Conservation (phyloP, 2,113 vertebrate species). For the Thamnophis sirtalis region DNA sequence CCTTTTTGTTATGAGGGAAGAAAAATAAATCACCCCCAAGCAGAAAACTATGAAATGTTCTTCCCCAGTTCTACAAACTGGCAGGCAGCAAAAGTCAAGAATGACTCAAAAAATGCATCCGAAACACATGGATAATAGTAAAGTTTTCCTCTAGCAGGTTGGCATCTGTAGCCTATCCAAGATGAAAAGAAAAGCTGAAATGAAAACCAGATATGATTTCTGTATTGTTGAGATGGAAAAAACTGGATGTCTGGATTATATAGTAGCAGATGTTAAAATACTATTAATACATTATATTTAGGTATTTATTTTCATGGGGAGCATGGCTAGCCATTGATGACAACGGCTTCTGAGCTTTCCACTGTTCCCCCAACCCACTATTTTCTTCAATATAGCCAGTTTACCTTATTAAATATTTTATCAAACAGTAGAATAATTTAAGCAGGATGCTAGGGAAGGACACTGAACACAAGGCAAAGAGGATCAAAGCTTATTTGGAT, state of each 20-base stretch:
- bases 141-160: background rate
- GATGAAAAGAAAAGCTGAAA: background rate
- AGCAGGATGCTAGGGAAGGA: background rate
- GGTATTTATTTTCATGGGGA: background rate
- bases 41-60: background rate
- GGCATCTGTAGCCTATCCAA: background rate
- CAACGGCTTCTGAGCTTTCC: background rate
- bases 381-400: background rate
- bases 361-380: background rate
- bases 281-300: background rate
- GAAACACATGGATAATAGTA: background rate
- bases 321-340: background rate
- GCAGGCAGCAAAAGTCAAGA: background rate
- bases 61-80: background rate
- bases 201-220: background rate
- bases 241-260: background rate
- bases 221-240: background rate
- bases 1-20: background rate
- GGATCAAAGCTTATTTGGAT: background rate
- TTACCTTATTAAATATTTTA: background rate
- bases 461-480: background rate
- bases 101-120: background rate
- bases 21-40: background rate
- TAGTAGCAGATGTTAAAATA: background rate
- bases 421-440: background rate